These are phyloP conservation scores for Sialis fuliginosa DNA, from an alignment of 2,888 invertebrate species.

Conservation along the genomic window DNA sequence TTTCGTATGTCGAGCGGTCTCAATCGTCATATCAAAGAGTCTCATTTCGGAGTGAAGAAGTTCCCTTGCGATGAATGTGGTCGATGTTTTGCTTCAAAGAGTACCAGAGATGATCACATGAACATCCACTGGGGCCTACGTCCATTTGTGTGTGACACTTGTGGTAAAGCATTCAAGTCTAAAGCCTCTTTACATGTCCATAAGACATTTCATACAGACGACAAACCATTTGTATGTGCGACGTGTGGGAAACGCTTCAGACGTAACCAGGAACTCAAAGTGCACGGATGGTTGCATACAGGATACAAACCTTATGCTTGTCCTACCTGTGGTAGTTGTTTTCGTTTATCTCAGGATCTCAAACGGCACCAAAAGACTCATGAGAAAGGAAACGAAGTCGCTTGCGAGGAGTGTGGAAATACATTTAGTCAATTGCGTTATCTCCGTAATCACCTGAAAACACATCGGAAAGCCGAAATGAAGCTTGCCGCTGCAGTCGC, in stretches of 20 bases:
- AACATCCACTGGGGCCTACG: constrained; percentile 27
- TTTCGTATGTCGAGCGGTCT: constrained; percentile 32
- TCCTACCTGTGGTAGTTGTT: constrained; percentile 29
- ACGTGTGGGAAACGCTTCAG: constrained; percentile 36
- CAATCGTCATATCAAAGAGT: constrained; percentile 29
- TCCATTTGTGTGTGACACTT: constrained; percentile 33
- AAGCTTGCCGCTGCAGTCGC: constrained; percentile 1
- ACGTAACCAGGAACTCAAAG: constrained; percentile 30
- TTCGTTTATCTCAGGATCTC: constrained; percentile 26
- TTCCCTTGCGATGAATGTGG: constrained; percentile 29
- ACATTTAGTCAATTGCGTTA: constrained; percentile 29
- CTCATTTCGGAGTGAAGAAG: constrained; percentile 29
- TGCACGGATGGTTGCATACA: constrained; percentile 35
- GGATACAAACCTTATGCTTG: constrained; percentile 35
- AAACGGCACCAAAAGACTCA: constrained; percentile 25
- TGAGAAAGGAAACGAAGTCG: constrained; percentile 21
- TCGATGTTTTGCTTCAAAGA: constrained; percentile 29
- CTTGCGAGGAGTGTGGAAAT: constrained; percentile 23
- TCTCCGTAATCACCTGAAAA: constrained; percentile 19
- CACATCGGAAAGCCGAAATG: constrained; percentile 6
- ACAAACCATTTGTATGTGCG: constrained; percentile 25
- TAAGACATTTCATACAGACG: constrained; percentile 22
- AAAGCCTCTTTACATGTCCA: constrained; percentile 33
- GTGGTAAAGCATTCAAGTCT: constrained; percentile 33
- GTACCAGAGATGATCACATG: constrained; percentile 31